Evolutionary conservation across 2,797 vertebrate species (phyloP), one percentile per base, ranked within the genome.

Genomic region (Sardinella longiceps): DNA sequence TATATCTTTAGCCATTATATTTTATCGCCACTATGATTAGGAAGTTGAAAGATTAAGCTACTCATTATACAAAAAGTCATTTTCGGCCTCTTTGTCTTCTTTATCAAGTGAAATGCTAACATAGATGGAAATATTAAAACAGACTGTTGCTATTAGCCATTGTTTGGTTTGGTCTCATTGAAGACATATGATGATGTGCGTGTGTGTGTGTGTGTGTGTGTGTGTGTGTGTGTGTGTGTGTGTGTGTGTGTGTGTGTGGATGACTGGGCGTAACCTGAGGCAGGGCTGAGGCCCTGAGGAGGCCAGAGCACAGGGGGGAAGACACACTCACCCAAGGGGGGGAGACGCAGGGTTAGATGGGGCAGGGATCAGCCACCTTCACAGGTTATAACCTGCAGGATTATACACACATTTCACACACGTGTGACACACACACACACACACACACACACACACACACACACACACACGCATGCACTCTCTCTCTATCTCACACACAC

Each of bases 121-220:
- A 33, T 1, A 14, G 63, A 33, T 70, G 63, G 14, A 12, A 70
- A 70, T 70, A 37, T 33, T 18, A 37, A 11, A 70, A 2, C 63
- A 70, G 33, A 33, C 63, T 14, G 33, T 28, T 28, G 11, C 58
- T 9, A 28, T 63, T 63, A 63, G 23, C 58, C 10, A 12, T 70
- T 70, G 63, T 70, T 70, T 70, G 63, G 28, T 14, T 37, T 33
- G 12, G 28, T 12, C 25, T 70, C 30, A 70, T 70, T 70, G 63
- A 70, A 70, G 30, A 70, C 63, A 70, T 33, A 70, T 70, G 63
- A n/a, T n/a, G n/a, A n/a, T n/a, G n/a, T n/a, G n/a, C n/a, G n/a
- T 33, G 37, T 70, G 11, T 70, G 3, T 37, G 0, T 33, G 28
- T 70, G 63, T 70, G 28, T 11, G 15, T 33, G 37, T 70, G 11